Evolutionary conservation across 2,888 invertebrate species (phyloP).

Genomic region (Drosophila borborema): DNA sequence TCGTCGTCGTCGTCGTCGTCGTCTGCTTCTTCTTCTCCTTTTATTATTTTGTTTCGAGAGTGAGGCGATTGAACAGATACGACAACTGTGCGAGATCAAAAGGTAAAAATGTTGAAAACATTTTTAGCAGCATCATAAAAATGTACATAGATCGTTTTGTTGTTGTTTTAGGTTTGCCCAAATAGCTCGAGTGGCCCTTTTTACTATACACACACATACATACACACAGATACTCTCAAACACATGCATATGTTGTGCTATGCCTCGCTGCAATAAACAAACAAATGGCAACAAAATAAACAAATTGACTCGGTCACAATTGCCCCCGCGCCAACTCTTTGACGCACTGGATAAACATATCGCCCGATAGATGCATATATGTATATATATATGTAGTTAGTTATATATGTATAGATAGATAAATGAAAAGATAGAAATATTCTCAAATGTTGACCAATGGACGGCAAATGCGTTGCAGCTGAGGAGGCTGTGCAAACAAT

Average conservation of each 20-base stretch:
- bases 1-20: too few species aligned
- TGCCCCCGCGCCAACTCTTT: slow-evolving; percentile 49
- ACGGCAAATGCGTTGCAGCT: slow-evolving; percentile 18
- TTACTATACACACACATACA: slow-evolving; percentile 30
- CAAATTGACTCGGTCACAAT: slow-evolving; percentile 50
- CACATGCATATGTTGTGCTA: slow-evolving; percentile 29
- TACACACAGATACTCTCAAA: slow-evolving; percentile 7
- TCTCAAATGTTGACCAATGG: slow-evolving; percentile 43
- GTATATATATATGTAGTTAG: neutral
- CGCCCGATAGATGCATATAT: slow-evolving; percentile 9
- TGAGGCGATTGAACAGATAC: slow-evolving; percentile 53
- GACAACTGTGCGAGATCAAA: slow-evolving; percentile 62
- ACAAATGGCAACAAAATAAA: slow-evolving; percentile 69
- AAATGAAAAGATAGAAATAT: slow-evolving; percentile 24
- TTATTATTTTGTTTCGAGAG: slow-evolving; percentile 13
- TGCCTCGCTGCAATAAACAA: slow-evolving; percentile 54
- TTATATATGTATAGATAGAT: slow-evolving; percentile 2
- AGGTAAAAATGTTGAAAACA: slow-evolving; percentile 43
- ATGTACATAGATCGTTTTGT: slow-evolving; percentile 47
- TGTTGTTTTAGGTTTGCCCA: slow-evolving; percentile 58
- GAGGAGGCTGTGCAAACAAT: slow-evolving; percentile 29
- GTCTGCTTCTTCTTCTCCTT: neutral
- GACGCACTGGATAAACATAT: slow-evolving; percentile 33
- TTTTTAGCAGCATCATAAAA: slow-evolving; percentile 72
- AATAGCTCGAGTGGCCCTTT: slow-evolving; percentile 56